Evolutionary conservation across 2,888 invertebrate species (phyloP).

Genomic region (Eilema depressum): DNA sequence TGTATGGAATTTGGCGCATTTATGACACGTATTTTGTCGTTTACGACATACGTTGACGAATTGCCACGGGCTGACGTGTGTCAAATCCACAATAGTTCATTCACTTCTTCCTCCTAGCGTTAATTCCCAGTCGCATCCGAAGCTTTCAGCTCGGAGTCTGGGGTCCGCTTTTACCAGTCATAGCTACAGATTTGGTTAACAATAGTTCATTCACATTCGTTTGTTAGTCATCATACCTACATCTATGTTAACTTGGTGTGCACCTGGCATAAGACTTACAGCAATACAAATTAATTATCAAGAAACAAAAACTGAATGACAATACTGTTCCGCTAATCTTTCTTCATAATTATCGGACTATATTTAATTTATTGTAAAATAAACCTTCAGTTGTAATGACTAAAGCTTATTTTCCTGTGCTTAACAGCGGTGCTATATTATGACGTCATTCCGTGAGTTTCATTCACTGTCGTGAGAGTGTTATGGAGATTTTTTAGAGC

Average conservation of each 20-base stretch:
- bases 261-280: background rate
- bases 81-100: background rate
- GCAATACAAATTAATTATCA: background rate
- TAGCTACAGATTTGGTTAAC: no score
- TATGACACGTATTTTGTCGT: no score
- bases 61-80: no score
- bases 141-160: no score
- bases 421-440: background rate
- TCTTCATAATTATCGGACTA: conserved; percentile 4
- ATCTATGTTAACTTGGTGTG: background rate
- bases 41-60: no score
- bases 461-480: background rate
- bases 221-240: background rate
- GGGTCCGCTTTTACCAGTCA: no score
- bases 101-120: no score
- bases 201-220: background rate
- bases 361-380: background rate
- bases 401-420: background rate
- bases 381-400: background rate
- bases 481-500: background rate
- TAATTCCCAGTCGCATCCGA: no score
- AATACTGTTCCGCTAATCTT: background rate
- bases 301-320: background rate
- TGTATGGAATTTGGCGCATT: no score
- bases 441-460: background rate